Percentiles rank a stretch among this genome's conserved stretches.
Evolutionary conservation across 2,888 invertebrate species (phyloP).

Genomic region (Ceratothoa steindachneri): DNA sequence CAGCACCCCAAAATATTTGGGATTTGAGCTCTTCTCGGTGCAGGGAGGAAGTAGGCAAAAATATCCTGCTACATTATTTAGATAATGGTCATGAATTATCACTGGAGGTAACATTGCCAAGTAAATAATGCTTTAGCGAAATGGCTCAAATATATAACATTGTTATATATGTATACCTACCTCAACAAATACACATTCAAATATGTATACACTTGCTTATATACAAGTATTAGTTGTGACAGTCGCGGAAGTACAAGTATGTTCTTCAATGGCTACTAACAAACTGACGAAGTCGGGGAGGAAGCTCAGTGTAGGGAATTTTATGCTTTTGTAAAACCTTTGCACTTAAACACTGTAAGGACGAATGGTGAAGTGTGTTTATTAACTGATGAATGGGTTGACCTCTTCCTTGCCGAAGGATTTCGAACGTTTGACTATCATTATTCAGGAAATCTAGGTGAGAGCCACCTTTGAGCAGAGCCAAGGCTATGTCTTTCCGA

Average conservation of each 20-base stretch:
- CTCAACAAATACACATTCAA: constrained; percentile 9
- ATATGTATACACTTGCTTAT: constrained; percentile 19
- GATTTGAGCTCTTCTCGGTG: no score
- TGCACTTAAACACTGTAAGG: constrained; percentile 81
- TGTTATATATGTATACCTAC: background rate
- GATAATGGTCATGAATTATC: background rate
- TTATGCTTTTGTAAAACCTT: constrained; percentile 60
- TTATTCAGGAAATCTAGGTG: constrained; percentile 78
- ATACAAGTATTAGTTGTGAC: constrained; percentile 12
- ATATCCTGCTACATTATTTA: no score
- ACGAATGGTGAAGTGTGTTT: constrained; percentile 72
- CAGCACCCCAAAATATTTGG: no score
- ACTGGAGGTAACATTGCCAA: background rate
- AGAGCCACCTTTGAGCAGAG: constrained; percentile 73
- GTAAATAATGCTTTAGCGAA: background rate
- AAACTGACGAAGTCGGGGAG: background rate
- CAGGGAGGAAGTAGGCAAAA: no score
- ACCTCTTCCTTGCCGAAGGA: constrained; percentile 58
- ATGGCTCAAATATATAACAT: background rate
- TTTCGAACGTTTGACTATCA: constrained; percentile 70
- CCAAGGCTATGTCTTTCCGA: constrained; percentile 66
- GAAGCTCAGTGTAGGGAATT: constrained; percentile 15
- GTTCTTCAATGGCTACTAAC: background rate
- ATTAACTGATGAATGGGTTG: constrained; percentile 65
- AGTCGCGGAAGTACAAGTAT: background rate